Base-by-base conservation (phyloP, 2,113 vertebrate genomes). In the Peromyscus maniculatus region DNA sequence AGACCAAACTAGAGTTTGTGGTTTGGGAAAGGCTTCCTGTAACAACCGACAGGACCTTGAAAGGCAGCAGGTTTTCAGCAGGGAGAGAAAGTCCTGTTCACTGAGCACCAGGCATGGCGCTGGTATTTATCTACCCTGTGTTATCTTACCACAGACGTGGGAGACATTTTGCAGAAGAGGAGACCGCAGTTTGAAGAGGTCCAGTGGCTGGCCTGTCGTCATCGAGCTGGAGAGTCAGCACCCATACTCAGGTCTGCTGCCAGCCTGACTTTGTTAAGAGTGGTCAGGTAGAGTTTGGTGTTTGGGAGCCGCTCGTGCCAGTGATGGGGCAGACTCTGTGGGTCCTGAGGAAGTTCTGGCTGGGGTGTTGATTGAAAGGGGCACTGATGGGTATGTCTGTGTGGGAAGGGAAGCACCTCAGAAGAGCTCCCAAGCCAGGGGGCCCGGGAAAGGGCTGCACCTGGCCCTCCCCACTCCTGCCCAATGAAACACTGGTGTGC, bases 71-170 rank as follows among this genome's bases (percentile, higher is more conserved):
- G 57, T 28, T 52, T 49, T 52, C 62, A 31, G n/a, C 19, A n/a
- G 21, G 36, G 36, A 22, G 74, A 21, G 39, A 4, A 28, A 46
- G 59, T 1, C 16, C 19, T 1, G 6, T 24, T 12, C 96, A 33
- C 22, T 36, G 28, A 24, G 12, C 1, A 0, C 19, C 11, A 11
- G 19, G 28, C 28, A 6, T 7, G 4, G 22, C n/a, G 52, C 15
- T 57, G 4, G 21, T 21, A 10, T 62, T 71, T 21, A 24, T 24
- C 39, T 28, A 11, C 33, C 1, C 21, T 3, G 1, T 28, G 21
- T 52, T 17, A 12, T 46, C 91, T 89, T 15, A 57, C 31, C 39
- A 36, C 59, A n/a, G 80, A 46, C 2, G 57, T 3, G 43, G 17
- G 21, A 52, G 39, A 17, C 24, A 7, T 36, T 55, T 72, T 57